These are phyloP conservation scores for Macrosteles quadrilineatus DNA, from an alignment of 1,140 invertebrate genomes.

Conservation along the genomic window DNA sequence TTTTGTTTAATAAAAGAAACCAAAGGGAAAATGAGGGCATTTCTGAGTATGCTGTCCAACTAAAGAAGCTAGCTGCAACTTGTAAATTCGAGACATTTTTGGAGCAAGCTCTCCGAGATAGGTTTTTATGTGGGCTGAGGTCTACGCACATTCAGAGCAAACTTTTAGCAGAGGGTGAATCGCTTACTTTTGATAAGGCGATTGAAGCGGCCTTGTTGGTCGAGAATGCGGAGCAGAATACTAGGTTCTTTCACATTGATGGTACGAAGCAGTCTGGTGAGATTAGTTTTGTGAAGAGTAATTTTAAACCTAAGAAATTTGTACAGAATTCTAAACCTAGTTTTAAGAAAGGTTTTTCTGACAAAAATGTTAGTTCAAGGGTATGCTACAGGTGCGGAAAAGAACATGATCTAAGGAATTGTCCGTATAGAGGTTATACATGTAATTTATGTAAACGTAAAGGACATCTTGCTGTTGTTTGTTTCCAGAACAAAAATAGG, in stretches of 20 bases:
- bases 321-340: too few relatives aligned
- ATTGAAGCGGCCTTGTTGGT: too few relatives aligned
- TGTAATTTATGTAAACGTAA: not conserved
- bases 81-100: not conserved
- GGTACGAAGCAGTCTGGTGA: too few relatives aligned
- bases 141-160: not conserved
- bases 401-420: not conserved
- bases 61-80: not conserved
- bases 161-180: conserved; percentile 1
- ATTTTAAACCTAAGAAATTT: too few relatives aligned
- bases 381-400: not conserved
- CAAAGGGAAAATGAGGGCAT: not conserved
- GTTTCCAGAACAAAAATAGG: not conserved
- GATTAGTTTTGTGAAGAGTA: too few relatives aligned
- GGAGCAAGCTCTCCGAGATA: not conserved
- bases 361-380: too few relatives aligned
- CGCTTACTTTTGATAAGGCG: too few relatives aligned
- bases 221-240: too few relatives aligned
- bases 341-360: too few relatives aligned
- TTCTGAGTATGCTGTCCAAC: not conserved
- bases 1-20: not conserved
- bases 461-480: not conserved
- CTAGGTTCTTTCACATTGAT: too few relatives aligned
- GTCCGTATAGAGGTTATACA: not conserved
- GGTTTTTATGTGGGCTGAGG: not conserved